Base-by-base conservation (phyloP, 2,888 invertebrate species). In the Polietes domitor region DNA sequence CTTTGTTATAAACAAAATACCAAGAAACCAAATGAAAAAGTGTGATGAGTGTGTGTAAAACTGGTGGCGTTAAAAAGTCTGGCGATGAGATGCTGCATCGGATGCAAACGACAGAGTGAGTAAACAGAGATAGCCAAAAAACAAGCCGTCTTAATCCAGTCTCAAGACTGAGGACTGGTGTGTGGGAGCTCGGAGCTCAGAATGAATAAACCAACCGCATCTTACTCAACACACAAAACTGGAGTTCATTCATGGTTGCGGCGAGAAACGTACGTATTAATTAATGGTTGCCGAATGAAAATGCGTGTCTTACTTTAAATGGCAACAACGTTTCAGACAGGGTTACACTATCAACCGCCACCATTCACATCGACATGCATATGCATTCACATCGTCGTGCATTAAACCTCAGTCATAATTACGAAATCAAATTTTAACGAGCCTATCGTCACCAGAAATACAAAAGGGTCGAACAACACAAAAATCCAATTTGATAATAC, bases 291-390 rank as follows among this genome's bases (percentile, higher is more conserved):
- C 17, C 28, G 63, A 37, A 32, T 17, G 21, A 74, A 58, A 73
- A 79, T 80, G 77, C 77, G 73, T 61, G 74, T 68, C 3, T 47
- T n/a, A 58, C 61, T 41, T 5, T 21, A 78, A 63, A 77, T 55
- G 78, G 76, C 65, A 63, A 83, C 71, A n/a, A 43, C 74, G 53
- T 74, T 70, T 47, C 53, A 73, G 70, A 61, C 77, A 17, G 24
- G 68, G 77, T 77, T 77, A 61, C 26, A 53, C 41, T 12, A 55
- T 37, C 17, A 19, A 17, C 26, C 9, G 37, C 4, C 17, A 6
- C 21, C 24, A 24, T 32, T 70, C 37, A 68, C 68, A 80, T 74
- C 50, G 32, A 75, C 53, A 73, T 50, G 68, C 10, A 63, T n/a
- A 32, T 63, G 17, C 65, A 37, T 17, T 19, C 7, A 32, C 4